Evolutionary conservation across 1,140 invertebrate species (phyloP), one percentile per base, ranked within the genome.

Genomic region (Nephila pilipes): DNA sequence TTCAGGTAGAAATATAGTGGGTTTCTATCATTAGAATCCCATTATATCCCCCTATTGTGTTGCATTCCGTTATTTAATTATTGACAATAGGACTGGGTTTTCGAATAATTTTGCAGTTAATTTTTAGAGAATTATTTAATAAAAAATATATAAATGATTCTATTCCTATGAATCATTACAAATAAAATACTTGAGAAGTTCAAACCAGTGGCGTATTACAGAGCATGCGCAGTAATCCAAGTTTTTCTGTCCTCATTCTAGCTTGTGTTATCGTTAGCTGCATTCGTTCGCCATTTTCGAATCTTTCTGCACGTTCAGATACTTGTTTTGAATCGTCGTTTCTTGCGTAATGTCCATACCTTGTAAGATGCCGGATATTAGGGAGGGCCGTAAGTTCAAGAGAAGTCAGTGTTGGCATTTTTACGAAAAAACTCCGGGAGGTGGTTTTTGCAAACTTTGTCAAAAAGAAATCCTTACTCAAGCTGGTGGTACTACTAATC

Each of bases 281-380:
- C 25, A 65, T 25, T n/a, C 63, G 63, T 65, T 65, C 63, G 63
- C 63, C 63, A 65, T 65, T 65, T 65, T 65, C 63, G 25, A 25
- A 65, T 65, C 63, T 65, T 65, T 65, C 63, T 25, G 22, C 25
- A 25, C 63, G 63, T 65, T 65, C 63, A 65, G n/a, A 65, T 65
- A 25, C 63, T n/a, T 65, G 22, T 65, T 65, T 65, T 65, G 63
- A 25, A 65, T 65, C 25, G 63, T n/a, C 22, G 25, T 65, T 65
- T 65, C n/a, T 65, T 65, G 25, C n/a, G n/a, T 29, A 65, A 65
- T 65, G 63, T 65, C 63, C 8, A 65, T 65, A n/a, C 25, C 63
- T 12, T 22, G 63, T 12, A 65, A 65, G 12, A 25, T 46, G 46
- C 6, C 10, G n/a, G 25, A 65, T 29, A n/a, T 25, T n/a, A 65